These are phyloP conservation scores for Pyrrhosoma nymphula DNA, from an alignment of 2,888 invertebrate species.

Conservation along the genomic window DNA sequence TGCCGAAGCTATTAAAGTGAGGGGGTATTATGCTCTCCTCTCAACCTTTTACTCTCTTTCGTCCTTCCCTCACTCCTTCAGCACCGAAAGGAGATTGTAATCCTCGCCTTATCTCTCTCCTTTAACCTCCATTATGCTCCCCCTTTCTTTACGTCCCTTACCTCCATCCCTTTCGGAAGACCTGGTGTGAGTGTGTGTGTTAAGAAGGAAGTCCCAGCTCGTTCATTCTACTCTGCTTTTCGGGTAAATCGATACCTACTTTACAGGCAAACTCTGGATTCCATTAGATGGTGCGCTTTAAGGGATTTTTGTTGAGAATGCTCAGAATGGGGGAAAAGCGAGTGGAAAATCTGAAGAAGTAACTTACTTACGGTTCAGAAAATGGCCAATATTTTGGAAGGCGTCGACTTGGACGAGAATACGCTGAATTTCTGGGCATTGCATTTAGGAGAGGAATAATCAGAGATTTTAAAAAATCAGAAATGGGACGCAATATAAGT, in stretches of 20 bases:
- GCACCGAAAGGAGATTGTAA: constrained; percentile 22
- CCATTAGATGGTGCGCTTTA: not conserved
- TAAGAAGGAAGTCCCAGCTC: not conserved
- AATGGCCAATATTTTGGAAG: not conserved
- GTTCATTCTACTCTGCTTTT: not conserved
- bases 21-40: constrained; percentile 1
- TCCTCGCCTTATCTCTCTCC: constrained; percentile 24
- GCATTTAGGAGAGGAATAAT: too few relatives aligned
- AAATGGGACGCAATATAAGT: too few relatives aligned
- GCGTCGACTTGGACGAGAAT: not conserved
- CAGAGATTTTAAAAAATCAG: too few relatives aligned
- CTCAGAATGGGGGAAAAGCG: not conserved
- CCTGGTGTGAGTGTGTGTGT: not conserved
- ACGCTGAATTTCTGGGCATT: too few relatives aligned
- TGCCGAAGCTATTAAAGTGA: not conserved
- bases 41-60: not conserved
- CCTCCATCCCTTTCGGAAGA: not conserved
- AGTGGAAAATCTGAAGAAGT: not conserved
- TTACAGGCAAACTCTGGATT: not conserved
- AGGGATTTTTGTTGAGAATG: not conserved
- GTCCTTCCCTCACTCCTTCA: not conserved
- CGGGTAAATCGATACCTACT: constrained; percentile 53
- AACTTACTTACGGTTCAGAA: not conserved
- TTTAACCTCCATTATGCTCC: constrained; percentile 9
- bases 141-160: not conserved